Conservation (phyloP, 2,888 invertebrate species). For the Amphipyra tragopoginis region DNA sequence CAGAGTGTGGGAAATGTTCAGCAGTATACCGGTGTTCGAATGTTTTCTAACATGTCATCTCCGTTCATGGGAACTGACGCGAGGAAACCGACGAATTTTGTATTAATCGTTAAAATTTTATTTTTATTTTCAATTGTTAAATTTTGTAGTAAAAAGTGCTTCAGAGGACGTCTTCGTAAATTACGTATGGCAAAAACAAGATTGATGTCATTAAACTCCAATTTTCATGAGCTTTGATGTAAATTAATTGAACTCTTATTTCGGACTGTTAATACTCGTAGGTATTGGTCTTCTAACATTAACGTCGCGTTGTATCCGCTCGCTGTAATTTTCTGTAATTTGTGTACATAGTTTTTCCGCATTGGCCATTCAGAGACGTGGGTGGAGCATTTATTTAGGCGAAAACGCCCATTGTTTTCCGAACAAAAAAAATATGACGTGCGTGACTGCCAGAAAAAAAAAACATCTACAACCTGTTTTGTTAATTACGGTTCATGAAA, state of each 20-base stretch:
- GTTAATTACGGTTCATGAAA: not conserved
- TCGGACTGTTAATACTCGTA: not conserved
- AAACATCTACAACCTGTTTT: not conserved
- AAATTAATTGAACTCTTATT: no score
- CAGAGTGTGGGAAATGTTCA: slow-evolving; percentile 87
- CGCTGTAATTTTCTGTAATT: slow-evolving; percentile 27
- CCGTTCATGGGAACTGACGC: slow-evolving; percentile 80
- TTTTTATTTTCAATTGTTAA: slow-evolving; percentile 72
- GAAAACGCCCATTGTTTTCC: slow-evolving; percentile 47
- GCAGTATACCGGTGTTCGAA: slow-evolving; percentile 65
- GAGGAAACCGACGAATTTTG: slow-evolving; percentile 69
- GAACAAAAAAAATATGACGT: slow-evolving; percentile 44
- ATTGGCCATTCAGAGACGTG: slow-evolving; percentile 46
- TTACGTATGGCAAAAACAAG: slow-evolving; percentile 13
- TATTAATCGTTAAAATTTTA: slow-evolving; percentile 69
- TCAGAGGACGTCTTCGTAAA: slow-evolving; percentile 7
- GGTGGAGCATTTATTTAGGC: slow-evolving; percentile 42
- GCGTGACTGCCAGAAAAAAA: not conserved
- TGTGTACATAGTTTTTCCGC: slow-evolving; percentile 17
- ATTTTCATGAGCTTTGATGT: not conserved
- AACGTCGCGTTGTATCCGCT: no score
- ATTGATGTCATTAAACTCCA: slow-evolving; percentile 9
- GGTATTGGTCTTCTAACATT: no score
- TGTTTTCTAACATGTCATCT: slow-evolving; percentile 87
- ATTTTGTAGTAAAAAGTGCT: slow-evolving; percentile 57